These are phyloP conservation scores for Ephialtes manifestator DNA, from an alignment of 2,888 invertebrate species.

Conservation along the genomic window DNA sequence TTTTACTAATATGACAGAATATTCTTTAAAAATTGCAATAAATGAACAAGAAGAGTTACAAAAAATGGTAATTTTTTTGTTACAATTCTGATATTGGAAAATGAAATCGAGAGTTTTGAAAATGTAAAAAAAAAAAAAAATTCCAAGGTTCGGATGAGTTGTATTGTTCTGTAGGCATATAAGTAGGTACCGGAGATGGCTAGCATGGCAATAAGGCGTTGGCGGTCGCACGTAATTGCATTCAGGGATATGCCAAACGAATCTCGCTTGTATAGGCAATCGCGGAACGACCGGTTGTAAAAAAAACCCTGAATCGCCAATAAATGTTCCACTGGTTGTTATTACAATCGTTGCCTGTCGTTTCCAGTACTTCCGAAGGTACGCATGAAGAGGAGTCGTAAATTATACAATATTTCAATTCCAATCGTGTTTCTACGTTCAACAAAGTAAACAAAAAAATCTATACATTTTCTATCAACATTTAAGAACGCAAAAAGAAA, in stretches of 20 bases:
- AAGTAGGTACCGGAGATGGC: slow-evolving; percentile 35
- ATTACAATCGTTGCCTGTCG: neutral
- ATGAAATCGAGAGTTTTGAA: too few relatives aligned
- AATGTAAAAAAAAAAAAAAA: too few relatives aligned
- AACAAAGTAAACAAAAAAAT: neutral
- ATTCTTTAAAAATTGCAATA: too few relatives aligned
- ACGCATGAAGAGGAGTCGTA: neutral
- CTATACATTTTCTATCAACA: neutral
- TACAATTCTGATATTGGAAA: too few relatives aligned
- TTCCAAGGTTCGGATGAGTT: too few relatives aligned
- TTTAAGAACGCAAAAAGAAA: neutral
- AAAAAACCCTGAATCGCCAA: slow-evolving; percentile 23
- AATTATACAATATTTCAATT: slow-evolving; percentile 21
- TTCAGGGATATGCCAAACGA: slow-evolving; percentile 57
- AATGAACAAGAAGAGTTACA: too few relatives aligned
- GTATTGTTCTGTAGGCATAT: slow-evolving; percentile 17
- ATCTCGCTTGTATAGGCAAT: slow-evolving; percentile 21
- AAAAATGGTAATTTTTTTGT: too few relatives aligned
- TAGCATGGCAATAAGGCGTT: slow-evolving; percentile 61
- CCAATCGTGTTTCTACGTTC: neutral
- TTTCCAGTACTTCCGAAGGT: neutral
- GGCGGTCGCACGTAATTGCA: slow-evolving; percentile 67
- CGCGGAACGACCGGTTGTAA: slow-evolving; percentile 57
- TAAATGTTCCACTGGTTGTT: slow-evolving; percentile 44
- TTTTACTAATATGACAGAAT: too few relatives aligned